Conservation (phyloP, 2,797 vertebrate species). For the Acipenser ruthenus region DNA sequence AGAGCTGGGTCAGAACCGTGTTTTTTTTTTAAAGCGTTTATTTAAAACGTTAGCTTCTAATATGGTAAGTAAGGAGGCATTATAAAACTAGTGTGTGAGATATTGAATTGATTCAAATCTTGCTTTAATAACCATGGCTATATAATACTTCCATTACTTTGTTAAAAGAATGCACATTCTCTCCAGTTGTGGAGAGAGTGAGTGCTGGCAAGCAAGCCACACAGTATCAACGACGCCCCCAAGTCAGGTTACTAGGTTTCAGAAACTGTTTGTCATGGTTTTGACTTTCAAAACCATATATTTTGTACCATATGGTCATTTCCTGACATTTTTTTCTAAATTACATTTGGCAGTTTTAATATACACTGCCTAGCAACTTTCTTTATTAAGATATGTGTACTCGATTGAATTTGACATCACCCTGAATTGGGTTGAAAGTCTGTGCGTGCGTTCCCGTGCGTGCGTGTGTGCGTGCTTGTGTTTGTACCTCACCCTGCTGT, state of each 20-base stretch:
- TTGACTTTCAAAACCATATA: too few relatives aligned
- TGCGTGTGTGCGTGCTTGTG: not conserved
- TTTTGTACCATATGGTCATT: too few relatives aligned
- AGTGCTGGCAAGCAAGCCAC: not conserved
- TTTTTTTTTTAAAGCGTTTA: not conserved
- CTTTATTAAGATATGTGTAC: too few relatives aligned
- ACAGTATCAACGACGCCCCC: too few relatives aligned
- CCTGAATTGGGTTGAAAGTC: conserved; percentile 11
- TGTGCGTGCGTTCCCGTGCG: conserved; percentile 18
- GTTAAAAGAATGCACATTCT: not conserved
- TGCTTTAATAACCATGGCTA: not conserved
- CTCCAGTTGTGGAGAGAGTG: not conserved
- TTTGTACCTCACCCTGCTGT: not conserved
- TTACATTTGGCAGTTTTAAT: too few relatives aligned
- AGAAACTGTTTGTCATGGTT: too few relatives aligned
- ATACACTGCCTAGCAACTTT: too few relatives aligned
- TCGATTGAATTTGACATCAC: too few relatives aligned
- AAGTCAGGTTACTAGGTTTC: too few relatives aligned
- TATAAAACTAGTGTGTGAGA: not conserved
- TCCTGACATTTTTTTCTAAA: too few relatives aligned
- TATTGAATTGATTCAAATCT: not conserved
- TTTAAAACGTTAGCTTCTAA: not conserved
- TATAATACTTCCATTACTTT: not conserved
- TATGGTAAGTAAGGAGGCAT: not conserved
- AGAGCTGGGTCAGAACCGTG: not conserved